Base-by-base conservation (phyloP, 1,140 invertebrate genomes). In the Sogatella furcifera region DNA sequence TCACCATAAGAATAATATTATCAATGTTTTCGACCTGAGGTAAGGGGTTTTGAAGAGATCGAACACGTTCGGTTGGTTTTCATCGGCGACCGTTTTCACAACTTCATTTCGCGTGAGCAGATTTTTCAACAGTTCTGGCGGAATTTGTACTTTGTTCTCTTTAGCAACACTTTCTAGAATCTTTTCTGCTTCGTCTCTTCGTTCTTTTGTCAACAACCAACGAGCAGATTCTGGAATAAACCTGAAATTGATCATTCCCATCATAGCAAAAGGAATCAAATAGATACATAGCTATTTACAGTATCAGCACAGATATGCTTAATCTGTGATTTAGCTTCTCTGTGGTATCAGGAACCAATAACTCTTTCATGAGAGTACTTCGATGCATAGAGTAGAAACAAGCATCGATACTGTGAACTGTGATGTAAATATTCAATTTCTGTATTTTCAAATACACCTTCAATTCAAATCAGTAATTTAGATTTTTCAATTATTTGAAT, bases 151-250 rank as follows among this genome's bases (percentile, higher is more conserved):
- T 59, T 81, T 80, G 69, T 88, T 88, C 68, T 82, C 81, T 52
- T 76, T 80, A 0, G 87, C 86, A 1, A 85, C 86, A 58, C 77
- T 80, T 65, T 84, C 78, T 2, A 92, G 75, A 4, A 87, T 76
- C 55, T 75, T 74, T 28, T 85, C 81, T 0, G 88, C 89, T 73
- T 88, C 83, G 14, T 84, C 78, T 14, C 78, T 74, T 28, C 83
- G 78, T n/a, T 84, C 85, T 71, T 90, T 87, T 2, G 84, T 83
- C 21, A 92, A 70, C 14, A 92, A 70, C 89, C 89, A 92, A 62
- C 89, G 78, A 1, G 84, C 83, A 5, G 88, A 91, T 72, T 92
- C 90, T 2, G 89, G 89, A 69, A 90, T 84, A 64, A 90, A 84
- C 81, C 81, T 84, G 17, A 59, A 59, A 38, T 38, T 38, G 34